Evolutionary conservation across 2,797 vertebrate genomes (phyloP), one percentile per base, ranked within the genome.

Genomic region (Neoniphon sammara): DNA sequence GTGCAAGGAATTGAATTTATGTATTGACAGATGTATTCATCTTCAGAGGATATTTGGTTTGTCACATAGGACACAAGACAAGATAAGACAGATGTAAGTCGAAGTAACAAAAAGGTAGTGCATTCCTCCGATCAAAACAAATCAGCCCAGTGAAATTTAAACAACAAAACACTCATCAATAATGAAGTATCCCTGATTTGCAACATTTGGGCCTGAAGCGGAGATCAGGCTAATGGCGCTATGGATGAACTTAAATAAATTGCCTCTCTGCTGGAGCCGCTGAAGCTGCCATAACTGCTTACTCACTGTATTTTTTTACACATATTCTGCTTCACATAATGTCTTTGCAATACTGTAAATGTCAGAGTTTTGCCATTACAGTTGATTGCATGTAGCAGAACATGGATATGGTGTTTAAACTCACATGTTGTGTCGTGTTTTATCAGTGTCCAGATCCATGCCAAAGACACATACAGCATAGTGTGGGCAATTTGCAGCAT

Each of bases 371-470:
- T 54, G 34, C 56, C 30, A 61, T 25, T 36, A 27, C 5, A 54
- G 42, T 49, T 66, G 44, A 49, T 49, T 6, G 12, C 20, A 30
- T 0, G n/a, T 25, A 60, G 14, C 34, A 59, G 66, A 70, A 52
- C 73, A 67, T 3, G 39, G n/a, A 53, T 53, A 39, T 39, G 62
- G 56, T 58, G 62, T 57, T 67, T 75, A 54, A 46, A 57, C 52
- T 20, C 17, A 5, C 55, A 50, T 74, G 17, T 42, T n/a, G 23
- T 42, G 66, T 66, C 66, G 25, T 44, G 57, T 63, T 49, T 18
- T n/a, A 47, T 49, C 47, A 55, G 21, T 21, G 44, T 21, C 10
- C 61, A 31, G 44, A 46, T 46, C 44, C 44, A 46, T 46, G 44
- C 5, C 44, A 17, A 5, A 46, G 12, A 5, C 42, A 42, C 34